A percentile compares a stretch with the other conserved stretches of the same genome.
phyloP scores from a whole-genome alignment of 2,888 invertebrate genomes.

The Limulus polyphemus region DNA sequence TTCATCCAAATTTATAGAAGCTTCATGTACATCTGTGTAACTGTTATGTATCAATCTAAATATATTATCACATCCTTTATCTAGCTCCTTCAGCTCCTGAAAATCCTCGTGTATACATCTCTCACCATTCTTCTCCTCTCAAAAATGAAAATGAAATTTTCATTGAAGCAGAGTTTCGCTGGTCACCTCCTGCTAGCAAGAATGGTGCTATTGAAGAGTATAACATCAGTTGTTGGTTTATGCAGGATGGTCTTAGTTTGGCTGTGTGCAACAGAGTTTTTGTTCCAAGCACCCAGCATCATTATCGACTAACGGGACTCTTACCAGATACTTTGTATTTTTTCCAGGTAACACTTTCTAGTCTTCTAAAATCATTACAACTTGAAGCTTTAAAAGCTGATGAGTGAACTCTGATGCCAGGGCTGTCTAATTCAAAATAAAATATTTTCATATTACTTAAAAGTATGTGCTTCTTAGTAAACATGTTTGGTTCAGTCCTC shows the following conservation, averaged over 20 bases:
- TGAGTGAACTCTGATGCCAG: not conserved
- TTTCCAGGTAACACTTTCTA: conserved; percentile 45
- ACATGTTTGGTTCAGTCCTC: too few species aligned
- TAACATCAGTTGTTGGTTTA: conserved; percentile 54
- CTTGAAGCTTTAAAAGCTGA: not conserved
- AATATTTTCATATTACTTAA: not conserved
- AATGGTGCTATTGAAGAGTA: conserved; percentile 66
- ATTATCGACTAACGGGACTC: conserved; percentile 47
- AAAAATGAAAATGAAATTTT: conserved; percentile 19
- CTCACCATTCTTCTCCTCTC: conserved; percentile 36
- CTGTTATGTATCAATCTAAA: not conserved
- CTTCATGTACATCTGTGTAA: not conserved
- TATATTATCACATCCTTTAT: conserved; percentile 1
- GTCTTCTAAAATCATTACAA: not conserved
- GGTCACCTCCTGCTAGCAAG: conserved; percentile 59
- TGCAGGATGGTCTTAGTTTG: conserved; percentile 7
- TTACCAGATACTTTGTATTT: conserved; percentile 51
- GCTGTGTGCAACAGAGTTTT: conserved; percentile 6
- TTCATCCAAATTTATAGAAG: too few species aligned
- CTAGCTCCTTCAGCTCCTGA: conserved; percentile 58
- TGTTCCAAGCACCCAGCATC: conserved; percentile 41
- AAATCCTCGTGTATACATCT: conserved; percentile 59
- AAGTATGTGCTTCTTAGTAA: not conserved
- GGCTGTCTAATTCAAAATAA: not conserved
- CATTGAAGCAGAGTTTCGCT: conserved; percentile 56